Evolutionary conservation across 2,888 invertebrate genomes (phyloP).

Genomic region (Pristionchus exspectatus): DNA sequence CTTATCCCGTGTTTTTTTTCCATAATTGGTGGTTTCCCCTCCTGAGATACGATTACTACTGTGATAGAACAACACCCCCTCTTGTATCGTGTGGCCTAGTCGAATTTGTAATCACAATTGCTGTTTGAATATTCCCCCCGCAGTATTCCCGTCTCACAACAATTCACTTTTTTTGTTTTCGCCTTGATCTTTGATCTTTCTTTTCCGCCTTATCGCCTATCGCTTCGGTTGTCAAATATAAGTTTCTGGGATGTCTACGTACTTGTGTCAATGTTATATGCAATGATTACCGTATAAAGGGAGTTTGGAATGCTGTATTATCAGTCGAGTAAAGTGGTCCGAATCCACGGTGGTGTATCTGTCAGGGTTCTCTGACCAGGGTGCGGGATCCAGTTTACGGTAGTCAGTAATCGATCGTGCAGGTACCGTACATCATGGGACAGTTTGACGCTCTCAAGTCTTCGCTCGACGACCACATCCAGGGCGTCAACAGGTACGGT

Average conservation of each 20-base stretch:
- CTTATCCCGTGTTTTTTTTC: not conserved
- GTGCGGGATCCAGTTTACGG: not conserved
- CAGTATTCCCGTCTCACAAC: not conserved
- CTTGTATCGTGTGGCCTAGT: not conserved
- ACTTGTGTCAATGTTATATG: slow-evolving; percentile 26
- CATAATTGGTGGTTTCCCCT: not conserved
- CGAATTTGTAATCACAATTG: not conserved
- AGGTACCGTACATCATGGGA: slow-evolving; percentile 34
- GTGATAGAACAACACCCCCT: slow-evolving; percentile 26
- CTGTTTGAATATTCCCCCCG: not conserved
- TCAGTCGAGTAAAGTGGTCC: not conserved
- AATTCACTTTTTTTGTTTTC: not conserved
- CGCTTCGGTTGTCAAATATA: not conserved
- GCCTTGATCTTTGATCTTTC: not conserved
- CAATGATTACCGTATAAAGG: slow-evolving; percentile 22
- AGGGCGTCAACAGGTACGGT: slow-evolving; percentile 76
- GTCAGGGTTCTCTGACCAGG: not conserved
- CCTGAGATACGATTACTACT: not conserved
- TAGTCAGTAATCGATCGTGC: not conserved
- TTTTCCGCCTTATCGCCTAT: not conserved
- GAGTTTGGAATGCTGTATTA: not conserved
- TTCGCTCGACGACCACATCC: slow-evolving; percentile 70
- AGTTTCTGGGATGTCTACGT: not conserved
- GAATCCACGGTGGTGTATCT: not conserved
- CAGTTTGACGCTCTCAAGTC: slow-evolving; percentile 69